Conservation (phyloP, 2,113 vertebrate genomes). For the Bagarius yarrelli region DNA sequence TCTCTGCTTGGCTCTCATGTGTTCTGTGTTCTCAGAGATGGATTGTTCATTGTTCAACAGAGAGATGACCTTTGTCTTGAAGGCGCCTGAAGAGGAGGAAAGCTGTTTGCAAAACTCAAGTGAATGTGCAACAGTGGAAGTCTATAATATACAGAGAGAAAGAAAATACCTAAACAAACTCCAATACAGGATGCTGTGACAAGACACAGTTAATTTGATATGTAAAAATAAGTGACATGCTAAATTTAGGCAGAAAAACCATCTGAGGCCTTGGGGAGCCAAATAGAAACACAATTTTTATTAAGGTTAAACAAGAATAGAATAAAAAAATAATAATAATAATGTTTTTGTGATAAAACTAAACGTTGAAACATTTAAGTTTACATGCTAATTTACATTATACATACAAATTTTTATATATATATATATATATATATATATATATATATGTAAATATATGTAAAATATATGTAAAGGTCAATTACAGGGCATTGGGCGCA, state of each 20-base stretch:
- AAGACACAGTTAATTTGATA: background rate
- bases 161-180: constrained; percentile 24
- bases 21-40: constrained; percentile 64
- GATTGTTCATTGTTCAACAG: constrained; percentile 77
- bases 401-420: no score
- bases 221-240: background rate
- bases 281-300: background rate
- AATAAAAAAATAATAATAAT: no score
- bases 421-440: no score
- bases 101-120: constrained; percentile 42
- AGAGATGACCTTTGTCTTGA: constrained; percentile 69
- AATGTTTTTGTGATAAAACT: no score
- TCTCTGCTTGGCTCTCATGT: constrained; percentile 61
- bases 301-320: no score
- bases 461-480: no score
- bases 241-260: background rate
- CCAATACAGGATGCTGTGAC: background rate
- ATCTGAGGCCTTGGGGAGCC: background rate
- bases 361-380: no score
- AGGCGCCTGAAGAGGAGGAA: constrained; percentile 69
- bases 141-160: constrained; percentile 27
- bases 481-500: no score
- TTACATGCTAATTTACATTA: no score
- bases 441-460: no score
- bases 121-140: constrained; percentile 57